phyloP scores from a whole-genome alignment of 2,113 vertebrate genomes.

The Phylloscopus whistleri region DNA sequence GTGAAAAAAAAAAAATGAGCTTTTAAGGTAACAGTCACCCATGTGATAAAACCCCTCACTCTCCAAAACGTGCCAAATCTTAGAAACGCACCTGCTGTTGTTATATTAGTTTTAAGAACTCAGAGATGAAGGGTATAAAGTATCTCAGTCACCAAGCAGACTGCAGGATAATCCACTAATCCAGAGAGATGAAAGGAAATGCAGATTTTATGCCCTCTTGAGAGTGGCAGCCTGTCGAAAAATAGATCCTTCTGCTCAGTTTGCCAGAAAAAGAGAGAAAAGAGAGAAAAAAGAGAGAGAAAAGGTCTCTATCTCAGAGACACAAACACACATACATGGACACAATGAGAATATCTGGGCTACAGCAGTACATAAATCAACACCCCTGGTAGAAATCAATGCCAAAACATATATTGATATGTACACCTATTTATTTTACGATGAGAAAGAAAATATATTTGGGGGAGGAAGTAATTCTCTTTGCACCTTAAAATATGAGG shows the following conservation, averaged over 20 bases:
- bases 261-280: not conserved
- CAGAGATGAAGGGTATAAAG: conserved; percentile 25
- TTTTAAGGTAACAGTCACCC: not conserved
- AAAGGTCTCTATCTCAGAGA: not conserved
- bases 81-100: conserved; percentile 53
- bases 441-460: not conserved
- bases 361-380: not conserved
- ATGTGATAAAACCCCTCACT: not conserved
- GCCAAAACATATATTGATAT: not conserved
- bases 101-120: conserved; percentile 25
- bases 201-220: conserved; percentile 62
- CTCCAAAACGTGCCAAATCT: not conserved
- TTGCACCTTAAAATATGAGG: not conserved
- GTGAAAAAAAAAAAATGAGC: not conserved
- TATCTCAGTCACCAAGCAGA: conserved; percentile 15
- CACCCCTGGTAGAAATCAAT: not conserved
- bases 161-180: conserved; percentile 57
- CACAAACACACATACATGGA: not conserved
- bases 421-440: not conserved
- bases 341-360: not conserved
- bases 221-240: conserved; percentile 54
- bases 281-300: not conserved
- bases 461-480: not conserved
- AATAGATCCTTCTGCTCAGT: conserved; percentile 31
- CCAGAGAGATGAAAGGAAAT: conserved; percentile 60